Conservation (phyloP, 2,797 vertebrate species). For the Serranus cabrilla region DNA sequence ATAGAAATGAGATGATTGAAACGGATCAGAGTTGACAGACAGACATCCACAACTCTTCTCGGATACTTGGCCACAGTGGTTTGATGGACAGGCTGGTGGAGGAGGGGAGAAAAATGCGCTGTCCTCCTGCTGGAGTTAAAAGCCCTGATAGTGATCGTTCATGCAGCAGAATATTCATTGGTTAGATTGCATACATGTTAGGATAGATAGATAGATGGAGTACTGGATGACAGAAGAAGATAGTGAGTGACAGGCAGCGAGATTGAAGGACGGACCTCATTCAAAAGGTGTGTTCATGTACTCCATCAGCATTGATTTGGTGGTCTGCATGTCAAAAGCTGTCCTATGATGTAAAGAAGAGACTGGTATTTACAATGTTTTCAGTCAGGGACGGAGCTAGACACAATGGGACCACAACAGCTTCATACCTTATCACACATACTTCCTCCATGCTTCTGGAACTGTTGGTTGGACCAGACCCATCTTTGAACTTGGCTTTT, state of each 20-base stretch:
- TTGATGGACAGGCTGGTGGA: constrained; percentile 48
- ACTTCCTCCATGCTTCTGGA: too few relatives aligned
- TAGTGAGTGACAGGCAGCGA: constrained; percentile 22
- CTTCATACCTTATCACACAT: too few relatives aligned
- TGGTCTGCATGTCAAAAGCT: neutral
- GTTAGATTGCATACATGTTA: constrained; percentile 54
- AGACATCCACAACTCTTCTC: constrained; percentile 12
- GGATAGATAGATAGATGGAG: constrained; percentile 47
- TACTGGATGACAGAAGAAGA: constrained; percentile 26
- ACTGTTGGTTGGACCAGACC: too few relatives aligned
- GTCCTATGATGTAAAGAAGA: neutral
- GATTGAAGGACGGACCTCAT: constrained; percentile 2
- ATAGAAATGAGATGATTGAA: constrained; percentile 60
- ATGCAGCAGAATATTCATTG: constrained; percentile 54
- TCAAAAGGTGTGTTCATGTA: constrained; percentile 21
- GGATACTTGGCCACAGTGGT: constrained; percentile 23
- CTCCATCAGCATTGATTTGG: neutral
- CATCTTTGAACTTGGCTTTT: too few relatives aligned
- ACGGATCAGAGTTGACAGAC: constrained; percentile 60
- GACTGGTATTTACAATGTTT: too few relatives aligned
- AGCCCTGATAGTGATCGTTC: constrained; percentile 42
- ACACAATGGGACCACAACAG: too few relatives aligned
- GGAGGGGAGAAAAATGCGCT: constrained; percentile 14
- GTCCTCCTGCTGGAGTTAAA: constrained; percentile 31
- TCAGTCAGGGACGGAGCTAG: too few relatives aligned